Evolutionary conservation across 2,888 invertebrate species (phyloP).

Genomic region (Epirrhoe tristata): DNA sequence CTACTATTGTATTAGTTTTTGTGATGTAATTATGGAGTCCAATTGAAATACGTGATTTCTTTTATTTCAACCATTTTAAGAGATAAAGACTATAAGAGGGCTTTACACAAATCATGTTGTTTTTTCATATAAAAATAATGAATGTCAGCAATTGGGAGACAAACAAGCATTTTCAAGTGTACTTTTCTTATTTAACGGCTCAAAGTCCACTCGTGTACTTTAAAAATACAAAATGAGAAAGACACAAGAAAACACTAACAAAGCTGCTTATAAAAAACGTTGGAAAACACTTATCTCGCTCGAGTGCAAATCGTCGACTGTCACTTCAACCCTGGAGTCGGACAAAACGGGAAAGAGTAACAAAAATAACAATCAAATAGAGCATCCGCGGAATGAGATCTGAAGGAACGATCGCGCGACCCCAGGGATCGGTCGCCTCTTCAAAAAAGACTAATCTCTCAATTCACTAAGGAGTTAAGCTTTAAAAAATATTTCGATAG

Average conservation of each 20-base stretch:
- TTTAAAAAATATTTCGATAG: slow-evolving; percentile 84
- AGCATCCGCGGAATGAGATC: slow-evolving; percentile 84
- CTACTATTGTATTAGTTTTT: neutral
- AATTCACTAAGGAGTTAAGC: slow-evolving; percentile 86
- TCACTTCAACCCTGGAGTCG: slow-evolving; percentile 80
- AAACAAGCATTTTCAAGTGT: slow-evolving; percentile 34
- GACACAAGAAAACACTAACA: slow-evolving; percentile 72
- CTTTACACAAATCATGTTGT: slow-evolving; percentile 8
- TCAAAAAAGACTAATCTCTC: slow-evolving; percentile 86
- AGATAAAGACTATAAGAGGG: neutral
- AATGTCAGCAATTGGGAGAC: slow-evolving; percentile 19
- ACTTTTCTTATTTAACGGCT: slow-evolving; percentile 28
- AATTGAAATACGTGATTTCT: neutral
- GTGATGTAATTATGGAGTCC: neutral
- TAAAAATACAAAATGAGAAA: slow-evolving; percentile 56
- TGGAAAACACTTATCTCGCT: slow-evolving; percentile 83
- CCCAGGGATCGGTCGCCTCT: slow-evolving; percentile 87
- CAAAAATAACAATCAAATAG: slow-evolving; percentile 85
- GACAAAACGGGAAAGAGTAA: slow-evolving; percentile 78
- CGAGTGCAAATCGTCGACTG: slow-evolving; percentile 83
- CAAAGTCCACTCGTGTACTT: slow-evolving; percentile 46
- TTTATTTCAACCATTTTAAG: neutral
- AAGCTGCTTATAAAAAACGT: slow-evolving; percentile 80
- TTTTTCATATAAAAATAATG: slow-evolving; percentile 15
- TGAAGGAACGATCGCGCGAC: slow-evolving; percentile 83